phyloP scores from a whole-genome alignment of 2,113 vertebrate species.

The Tympanuchus pallidicinctus region DNA sequence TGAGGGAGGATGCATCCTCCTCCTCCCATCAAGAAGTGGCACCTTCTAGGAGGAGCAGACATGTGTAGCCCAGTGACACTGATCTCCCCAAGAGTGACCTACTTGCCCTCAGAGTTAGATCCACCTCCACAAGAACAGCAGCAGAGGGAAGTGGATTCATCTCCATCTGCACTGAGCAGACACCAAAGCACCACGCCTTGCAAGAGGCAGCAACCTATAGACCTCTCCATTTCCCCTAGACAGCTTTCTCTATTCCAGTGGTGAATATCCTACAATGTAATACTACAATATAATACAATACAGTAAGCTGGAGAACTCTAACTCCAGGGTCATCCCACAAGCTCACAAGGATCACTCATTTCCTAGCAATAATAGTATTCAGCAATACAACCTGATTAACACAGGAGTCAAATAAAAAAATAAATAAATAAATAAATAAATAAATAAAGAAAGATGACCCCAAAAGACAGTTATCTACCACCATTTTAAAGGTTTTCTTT shows the following conservation, averaged over 20 bases:
- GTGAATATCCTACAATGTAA: neutral
- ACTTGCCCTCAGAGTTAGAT: neutral
- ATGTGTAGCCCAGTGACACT: neutral
- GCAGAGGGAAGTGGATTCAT: neutral
- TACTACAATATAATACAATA: neutral
- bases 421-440: too few relatives aligned
- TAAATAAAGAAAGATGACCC: neutral
- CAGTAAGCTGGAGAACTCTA: neutral
- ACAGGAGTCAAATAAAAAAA: neutral
- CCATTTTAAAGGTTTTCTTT: neutral
- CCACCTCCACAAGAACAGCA: neutral
- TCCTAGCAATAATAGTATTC: neutral
- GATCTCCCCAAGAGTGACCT: neutral
- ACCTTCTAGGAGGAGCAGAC: neutral
- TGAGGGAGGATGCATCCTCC: too few relatives aligned
- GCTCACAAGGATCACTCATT: neutral
- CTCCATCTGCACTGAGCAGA: neutral
- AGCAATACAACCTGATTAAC: neutral
- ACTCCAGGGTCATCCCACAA: neutral
- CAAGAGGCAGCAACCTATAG: neutral
- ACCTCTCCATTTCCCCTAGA: neutral
- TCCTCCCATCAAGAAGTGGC: neutral
- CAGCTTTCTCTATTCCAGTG: neutral
- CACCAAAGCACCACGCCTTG: neutral
- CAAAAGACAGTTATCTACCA: neutral